Base-by-base conservation (phyloP, 2,888 invertebrate genomes). In the Urechis unicinctus region DNA sequence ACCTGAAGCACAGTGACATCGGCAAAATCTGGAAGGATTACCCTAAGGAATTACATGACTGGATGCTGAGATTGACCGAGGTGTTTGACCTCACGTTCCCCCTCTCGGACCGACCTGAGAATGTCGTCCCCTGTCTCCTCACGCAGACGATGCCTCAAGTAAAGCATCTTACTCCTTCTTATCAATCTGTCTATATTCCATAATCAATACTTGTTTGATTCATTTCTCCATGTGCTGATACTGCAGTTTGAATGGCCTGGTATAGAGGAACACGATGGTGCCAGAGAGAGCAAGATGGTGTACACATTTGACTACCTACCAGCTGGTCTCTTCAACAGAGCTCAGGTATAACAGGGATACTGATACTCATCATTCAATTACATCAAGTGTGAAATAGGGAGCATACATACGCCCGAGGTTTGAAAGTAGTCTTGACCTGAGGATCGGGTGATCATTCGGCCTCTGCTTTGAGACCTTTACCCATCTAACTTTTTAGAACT, bases 221-320 rank as follows among this genome's bases (percentile, higher is more conserved):
- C n/a, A n/a, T n/a, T n/a, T n/a, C n/a, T n/a, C n/a, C n/a, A n/a
- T n/a, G n/a, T n/a, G n/a, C n/a, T n/a, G n/a, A n/a, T n/a, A n/a
- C n/a, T 45, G 36, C 22, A 73, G 74, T 68, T 64, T 61, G 61
- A 67, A 3, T 72, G 70, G 70, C 70, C 73, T 5, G 60, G 61
- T 36, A 55, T 66, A 9, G 59, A 67, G 22, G 63, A 63, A 30
- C 59, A 58, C 21, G 67, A 45, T 9, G 56, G 44, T 3, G 24
- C 36, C 2, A 52, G 49, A 24, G 75, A 77, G 56, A 68, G 69
- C n/a, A 69, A 72, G 57, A 69, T 74, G 56, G 52, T 71, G 13
- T 78, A 76, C 65, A 67, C 61, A 49, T 78, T 77, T 62, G 69
- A 72, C 41, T 77, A 78, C 53, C 66, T 78, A 17, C 78, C 78